Conservation (phyloP, 37 sponge, comb jelly and placozoan species). For the Aplysina aerophoba region DNA sequence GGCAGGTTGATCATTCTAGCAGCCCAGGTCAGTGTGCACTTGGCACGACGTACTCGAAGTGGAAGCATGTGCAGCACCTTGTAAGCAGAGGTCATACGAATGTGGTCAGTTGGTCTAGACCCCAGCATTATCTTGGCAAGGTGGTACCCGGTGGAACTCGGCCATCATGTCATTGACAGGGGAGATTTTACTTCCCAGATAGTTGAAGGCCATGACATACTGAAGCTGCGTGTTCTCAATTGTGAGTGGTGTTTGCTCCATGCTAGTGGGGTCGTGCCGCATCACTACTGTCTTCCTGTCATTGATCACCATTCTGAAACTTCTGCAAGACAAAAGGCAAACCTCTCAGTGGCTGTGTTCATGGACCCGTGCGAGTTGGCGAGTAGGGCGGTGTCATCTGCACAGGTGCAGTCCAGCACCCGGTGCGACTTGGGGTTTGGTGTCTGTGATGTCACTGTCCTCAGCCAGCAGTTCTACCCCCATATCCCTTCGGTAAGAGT, state of each 20-base stretch:
- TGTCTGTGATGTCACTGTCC: neutral
- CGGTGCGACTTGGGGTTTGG: constrained; percentile 4
- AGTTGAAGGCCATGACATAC: too few species aligned
- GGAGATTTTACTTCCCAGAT: neutral
- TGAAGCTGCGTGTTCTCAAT: constrained; percentile 3
- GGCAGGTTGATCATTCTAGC: neutral
- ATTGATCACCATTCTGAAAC: constrained; percentile 7
- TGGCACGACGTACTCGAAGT: too few species aligned
- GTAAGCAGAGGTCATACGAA: constrained; percentile 6
- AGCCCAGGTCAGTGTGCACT: too few species aligned
- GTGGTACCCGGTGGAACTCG: constrained; percentile 1
- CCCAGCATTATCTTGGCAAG: constrained; percentile 4
- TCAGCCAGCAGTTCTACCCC: constrained; percentile 1
- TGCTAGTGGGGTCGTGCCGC: constrained; percentile 8
- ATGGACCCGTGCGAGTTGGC: constrained; percentile 1
- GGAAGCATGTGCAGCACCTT: too few species aligned
- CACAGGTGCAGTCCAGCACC: constrained; percentile 9
- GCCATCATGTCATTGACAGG: neutral
- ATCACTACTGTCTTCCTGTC: too few species aligned
- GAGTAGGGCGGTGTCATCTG: neutral
- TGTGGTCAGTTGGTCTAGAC: constrained; percentile 8
- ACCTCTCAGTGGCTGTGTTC: constrained; percentile 8
- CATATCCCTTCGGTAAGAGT: neutral
- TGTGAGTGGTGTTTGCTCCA: neutral
- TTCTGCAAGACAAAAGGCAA: constrained; percentile 3